These are phyloP conservation scores for Callaeas wilsoni DNA, from an alignment of 2,113 vertebrate species.

Conservation along the genomic window DNA sequence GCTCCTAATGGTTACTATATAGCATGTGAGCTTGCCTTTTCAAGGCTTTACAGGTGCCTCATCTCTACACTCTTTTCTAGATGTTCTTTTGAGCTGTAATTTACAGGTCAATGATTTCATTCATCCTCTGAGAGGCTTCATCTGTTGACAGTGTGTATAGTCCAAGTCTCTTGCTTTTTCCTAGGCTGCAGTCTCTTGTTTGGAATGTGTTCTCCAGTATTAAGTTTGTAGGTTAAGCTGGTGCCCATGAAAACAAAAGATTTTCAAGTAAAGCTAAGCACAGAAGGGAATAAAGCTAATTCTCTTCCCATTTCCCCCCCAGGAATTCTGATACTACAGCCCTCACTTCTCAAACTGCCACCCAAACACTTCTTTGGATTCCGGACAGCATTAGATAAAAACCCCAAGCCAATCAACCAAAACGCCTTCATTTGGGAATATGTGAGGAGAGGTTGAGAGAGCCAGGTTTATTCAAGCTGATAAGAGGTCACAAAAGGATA, in stretches of 20 bases:
- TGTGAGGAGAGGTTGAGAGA: background rate
- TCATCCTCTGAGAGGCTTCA: background rate
- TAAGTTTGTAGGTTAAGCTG: background rate
- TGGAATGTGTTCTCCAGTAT: background rate
- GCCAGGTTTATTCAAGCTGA: background rate
- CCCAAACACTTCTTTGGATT: background rate
- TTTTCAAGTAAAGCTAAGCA: background rate
- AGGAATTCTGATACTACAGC: background rate
- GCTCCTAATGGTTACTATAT: background rate
- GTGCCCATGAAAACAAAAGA: background rate
- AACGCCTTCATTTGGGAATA: background rate
- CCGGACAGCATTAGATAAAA: background rate
- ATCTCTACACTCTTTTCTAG: background rate
- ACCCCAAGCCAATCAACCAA: background rate
- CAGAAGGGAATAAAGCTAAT: background rate
- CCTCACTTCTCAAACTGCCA: background rate
- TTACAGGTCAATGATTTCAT: background rate
- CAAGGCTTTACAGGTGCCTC: background rate
- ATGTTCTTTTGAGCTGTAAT: background rate
- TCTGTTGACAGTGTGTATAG: background rate
- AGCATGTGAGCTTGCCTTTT: background rate
- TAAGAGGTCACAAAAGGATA: background rate
- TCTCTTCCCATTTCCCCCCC: background rate
- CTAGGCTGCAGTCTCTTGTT: background rate
- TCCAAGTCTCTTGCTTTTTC: background rate